Conservation (phyloP, 2,113 vertebrate species). For the Scortum barcoo region DNA sequence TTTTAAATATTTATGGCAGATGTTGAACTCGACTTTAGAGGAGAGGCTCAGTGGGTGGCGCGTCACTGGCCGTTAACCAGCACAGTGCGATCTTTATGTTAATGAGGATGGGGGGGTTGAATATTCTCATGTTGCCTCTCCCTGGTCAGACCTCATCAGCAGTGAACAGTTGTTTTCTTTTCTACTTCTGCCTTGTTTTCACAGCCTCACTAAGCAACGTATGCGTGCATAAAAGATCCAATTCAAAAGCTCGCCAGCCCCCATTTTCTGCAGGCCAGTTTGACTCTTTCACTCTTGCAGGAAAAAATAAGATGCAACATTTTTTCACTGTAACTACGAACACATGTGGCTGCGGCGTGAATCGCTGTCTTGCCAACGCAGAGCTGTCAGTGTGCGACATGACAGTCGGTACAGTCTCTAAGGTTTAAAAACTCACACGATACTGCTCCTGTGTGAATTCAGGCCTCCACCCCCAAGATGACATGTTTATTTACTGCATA, state of each 20-base stretch:
- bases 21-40: neutral
- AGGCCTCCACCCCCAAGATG: neutral
- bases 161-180: neutral
- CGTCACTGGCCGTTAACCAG: conserved; percentile 1
- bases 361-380: conserved; percentile 14
- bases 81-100: conserved; percentile 2
- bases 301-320: conserved; percentile 30
- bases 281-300: conserved; percentile 13
- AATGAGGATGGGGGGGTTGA: neutral
- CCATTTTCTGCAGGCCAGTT: conserved; percentile 11
- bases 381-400: conserved; percentile 29
- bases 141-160: neutral
- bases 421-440: neutral
- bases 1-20: neutral
- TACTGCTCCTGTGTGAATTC: neutral
- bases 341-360: conserved; percentile 35
- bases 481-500: conserved; percentile 7
- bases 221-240: neutral
- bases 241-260: neutral
- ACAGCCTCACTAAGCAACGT: conserved; percentile 4
- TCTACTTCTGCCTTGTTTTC: conserved; percentile 9
- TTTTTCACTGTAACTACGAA: conserved; percentile 49
- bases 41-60: neutral
- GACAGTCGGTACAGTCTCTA: neutral
- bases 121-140: neutral